Evolutionary conservation across 1,140 invertebrate species (phyloP), one percentile per base, ranked within the genome.

Genomic region (Phymastichus coffea): DNA sequence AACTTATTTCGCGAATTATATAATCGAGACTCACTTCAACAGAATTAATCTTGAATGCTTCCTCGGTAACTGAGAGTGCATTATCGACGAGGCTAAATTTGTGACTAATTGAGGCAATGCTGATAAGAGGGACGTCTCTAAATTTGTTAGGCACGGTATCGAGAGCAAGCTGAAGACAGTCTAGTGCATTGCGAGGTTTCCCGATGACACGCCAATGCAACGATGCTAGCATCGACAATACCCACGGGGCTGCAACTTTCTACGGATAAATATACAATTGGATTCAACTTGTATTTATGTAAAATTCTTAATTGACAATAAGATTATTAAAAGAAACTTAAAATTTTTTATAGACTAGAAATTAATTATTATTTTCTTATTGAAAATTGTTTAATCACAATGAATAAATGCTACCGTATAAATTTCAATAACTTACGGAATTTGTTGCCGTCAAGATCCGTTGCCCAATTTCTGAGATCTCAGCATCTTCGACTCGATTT

Each of bases 381-480:
- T n/a, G n/a, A n/a, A n/a, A n/a, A n/a, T n/a, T n/a, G n/a, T n/a
- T n/a, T n/a, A n/a, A n/a, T n/a, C n/a, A n/a, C n/a, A n/a, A n/a
- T n/a, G n/a, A n/a, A n/a, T n/a, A n/a, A n/a, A n/a, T n/a, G n/a
- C n/a, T n/a, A n/a, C n/a, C n/a, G n/a, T n/a, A n/a, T 33, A 33
- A 7, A 33, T 33, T 33, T 33, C 6, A 53, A n/a, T n/a, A 38
- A 60, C 66, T 63, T 70, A 88, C 88, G 81, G 85, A 84, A 72
- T 87, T 84, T 64, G 89, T 84, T 12, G 86, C 87, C 20, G 85
- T 82, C 41, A 87, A 82, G 64, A 92, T 90, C 55, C 88, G 79
- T 68, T 90, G 89, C 4, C 89, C 88, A 51, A 91, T 86, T 76
- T 91, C 89, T 10, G 85, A 84, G 57, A 88, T 82, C 26, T 86